Evolutionary conservation across 2,113 vertebrate species (phyloP).

Genomic region (Silurus meridionalis): DNA sequence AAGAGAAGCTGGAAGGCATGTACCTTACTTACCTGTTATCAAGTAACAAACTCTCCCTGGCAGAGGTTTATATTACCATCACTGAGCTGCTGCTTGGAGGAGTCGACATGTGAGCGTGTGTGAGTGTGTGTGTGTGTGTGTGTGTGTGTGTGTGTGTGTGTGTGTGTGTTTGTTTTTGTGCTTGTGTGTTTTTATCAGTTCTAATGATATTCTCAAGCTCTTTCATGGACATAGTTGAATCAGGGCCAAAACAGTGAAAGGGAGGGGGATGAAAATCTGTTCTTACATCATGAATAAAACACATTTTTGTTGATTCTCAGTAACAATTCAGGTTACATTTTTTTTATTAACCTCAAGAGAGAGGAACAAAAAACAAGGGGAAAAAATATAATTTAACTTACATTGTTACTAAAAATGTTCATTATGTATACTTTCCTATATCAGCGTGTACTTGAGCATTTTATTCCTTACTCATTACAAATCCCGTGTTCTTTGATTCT

Average conservation of each 20-base stretch:
- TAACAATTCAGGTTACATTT: too few species aligned
- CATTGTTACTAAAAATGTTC: too few species aligned
- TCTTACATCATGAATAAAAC: neutral
- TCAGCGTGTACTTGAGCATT: neutral
- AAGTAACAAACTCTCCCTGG: slow-evolving; percentile 57
- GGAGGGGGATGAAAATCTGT: too few species aligned
- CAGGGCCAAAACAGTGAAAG: too few species aligned
- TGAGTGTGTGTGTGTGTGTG: slow-evolving; percentile 44
- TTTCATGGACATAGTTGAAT: too few species aligned
- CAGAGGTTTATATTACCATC: slow-evolving; percentile 68
- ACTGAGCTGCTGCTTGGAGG: slow-evolving; percentile 76
- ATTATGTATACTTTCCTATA: neutral
- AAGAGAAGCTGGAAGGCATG: slow-evolving; percentile 59
- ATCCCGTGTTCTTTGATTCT: neutral
- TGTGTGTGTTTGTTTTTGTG: too few species aligned
- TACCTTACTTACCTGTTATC: slow-evolving; percentile 74
- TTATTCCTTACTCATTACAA: neutral
- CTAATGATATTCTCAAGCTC: too few species aligned
- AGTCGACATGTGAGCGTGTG: slow-evolving; percentile 67
- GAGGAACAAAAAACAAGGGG: too few species aligned
- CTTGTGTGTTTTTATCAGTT: too few species aligned
- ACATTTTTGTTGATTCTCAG: neutral
- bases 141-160: too few species aligned
- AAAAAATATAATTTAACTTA: too few species aligned
- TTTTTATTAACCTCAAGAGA: too few species aligned